Evolutionary conservation across 2,797 vertebrate genomes (phyloP), one percentile per base, ranked within the genome.

Genomic region (Knipowitschia caucasica): DNA sequence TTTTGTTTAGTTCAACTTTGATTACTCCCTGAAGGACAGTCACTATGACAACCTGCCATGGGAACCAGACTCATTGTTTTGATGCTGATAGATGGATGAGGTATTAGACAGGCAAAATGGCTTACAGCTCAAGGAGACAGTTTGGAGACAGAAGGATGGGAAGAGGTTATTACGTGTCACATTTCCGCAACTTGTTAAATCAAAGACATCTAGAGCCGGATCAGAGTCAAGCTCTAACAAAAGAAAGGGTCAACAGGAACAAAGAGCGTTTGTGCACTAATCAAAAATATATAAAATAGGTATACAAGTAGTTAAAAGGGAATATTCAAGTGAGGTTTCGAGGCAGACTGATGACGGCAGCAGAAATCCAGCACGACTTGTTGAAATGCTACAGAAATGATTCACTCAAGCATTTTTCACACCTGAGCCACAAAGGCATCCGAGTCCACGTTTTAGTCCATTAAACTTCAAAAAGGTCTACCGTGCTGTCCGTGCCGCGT

Each of bases 11-110:
- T 74, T 81, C 63, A 78, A 71, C 71, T 80, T 65, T 64, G 59
- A 75, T 60, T 73, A 54, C 62, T 67, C 61, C 68, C 65, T 65
- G 57, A 71, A 76, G 57, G 68, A 73, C 69, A 58, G 73, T 71
- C 79, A 59, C 79, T 77, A 75, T 75, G 77, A 83, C 77, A 79
- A 77, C 72, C 73, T 74, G 73, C 72, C 68, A 76, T 45, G 15
- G 63, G 75, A 74, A 72, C 59, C 67, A 11, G 2, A 53, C 56
- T 49, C 62, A 71, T 80, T 71, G 70, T 81, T 74, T 66, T 63
- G 59, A 62, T 46, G 60, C 51, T 53, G 72, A 67, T 21, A 50
- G 55, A 60, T 62, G 71, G 63, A 63, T 50, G 59, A 73, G 68
- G 50, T 51, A 46, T 30, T 47, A 74, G 47, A 71, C 36, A 18